A percentile compares a stretch with the other conserved stretches of the same genome.
Evolutionary conservation across 2,113 vertebrate species (phyloP).

Genomic region (Psilopogon haemacephalus): DNA sequence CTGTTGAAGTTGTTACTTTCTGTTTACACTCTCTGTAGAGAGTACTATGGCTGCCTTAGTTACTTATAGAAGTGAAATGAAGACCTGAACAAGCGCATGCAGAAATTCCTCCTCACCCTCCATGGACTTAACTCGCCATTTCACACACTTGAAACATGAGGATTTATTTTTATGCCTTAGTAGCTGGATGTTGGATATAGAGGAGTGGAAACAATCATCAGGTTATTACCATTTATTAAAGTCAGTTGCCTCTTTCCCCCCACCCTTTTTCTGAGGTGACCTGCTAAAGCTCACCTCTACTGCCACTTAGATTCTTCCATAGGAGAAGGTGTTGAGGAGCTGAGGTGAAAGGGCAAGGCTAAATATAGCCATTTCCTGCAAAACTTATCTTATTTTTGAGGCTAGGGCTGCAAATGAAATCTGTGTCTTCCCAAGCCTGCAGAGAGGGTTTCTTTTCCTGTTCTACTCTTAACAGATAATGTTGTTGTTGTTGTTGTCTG

Average conservation of each 20-base stretch:
- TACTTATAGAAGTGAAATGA: neutral
- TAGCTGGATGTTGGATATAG: neutral
- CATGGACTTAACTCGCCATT: neutral
- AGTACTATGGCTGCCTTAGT: neutral
- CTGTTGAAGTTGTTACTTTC: neutral
- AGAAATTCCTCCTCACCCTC: neutral
- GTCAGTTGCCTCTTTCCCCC: neutral
- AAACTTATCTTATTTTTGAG: neutral
- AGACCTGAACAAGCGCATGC: accelerated
- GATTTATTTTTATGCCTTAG: neutral
- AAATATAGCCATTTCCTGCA: constrained; percentile 5
- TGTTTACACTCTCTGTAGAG: neutral
- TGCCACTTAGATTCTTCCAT: neutral
- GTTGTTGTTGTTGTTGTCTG: accelerated
- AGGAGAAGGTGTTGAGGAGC: neutral
- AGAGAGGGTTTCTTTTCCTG: neutral
- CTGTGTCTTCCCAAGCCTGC: neutral
- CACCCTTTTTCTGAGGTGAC: neutral
- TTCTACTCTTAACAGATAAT: accelerated
- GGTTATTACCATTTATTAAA: neutral
- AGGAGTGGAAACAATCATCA: too few species aligned
- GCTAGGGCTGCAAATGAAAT: neutral
- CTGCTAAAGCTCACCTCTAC: neutral
- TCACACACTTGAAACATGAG: accelerated
- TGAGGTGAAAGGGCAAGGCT: constrained; percentile 20